These are phyloP conservation scores for Diarsia rubi DNA, from an alignment of 2,888 invertebrate genomes.

Conservation along the genomic window DNA sequence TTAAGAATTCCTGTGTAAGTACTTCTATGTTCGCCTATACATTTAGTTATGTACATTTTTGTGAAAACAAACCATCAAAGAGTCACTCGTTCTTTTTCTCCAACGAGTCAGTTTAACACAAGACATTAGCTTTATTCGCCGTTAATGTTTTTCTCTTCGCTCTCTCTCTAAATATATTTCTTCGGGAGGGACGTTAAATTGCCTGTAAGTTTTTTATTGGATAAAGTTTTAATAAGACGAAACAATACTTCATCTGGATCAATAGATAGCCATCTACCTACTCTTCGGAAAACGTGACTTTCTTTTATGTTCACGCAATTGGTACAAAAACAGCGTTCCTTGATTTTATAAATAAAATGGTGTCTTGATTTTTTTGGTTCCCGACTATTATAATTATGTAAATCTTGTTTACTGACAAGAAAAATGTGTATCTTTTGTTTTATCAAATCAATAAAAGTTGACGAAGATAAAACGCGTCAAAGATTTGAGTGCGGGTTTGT, in stretches of 20 bases:
- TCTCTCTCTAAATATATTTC: constrained; percentile 56
- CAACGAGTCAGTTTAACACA: constrained; percentile 46
- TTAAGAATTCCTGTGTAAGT: too few species aligned
- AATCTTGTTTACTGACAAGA: too few species aligned
- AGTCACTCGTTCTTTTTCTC: constrained; percentile 11
- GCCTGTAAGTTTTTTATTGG: constrained; percentile 67
- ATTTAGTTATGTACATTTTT: not conserved
- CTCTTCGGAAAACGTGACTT: constrained; percentile 20
- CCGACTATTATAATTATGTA: too few species aligned
- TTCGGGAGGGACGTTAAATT: constrained; percentile 62
- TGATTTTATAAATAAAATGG: not conserved
- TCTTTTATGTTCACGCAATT: not conserved
- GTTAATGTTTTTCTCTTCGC: constrained; percentile 58
- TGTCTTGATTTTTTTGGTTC: not conserved
- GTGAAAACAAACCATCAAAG: constrained; percentile 4
- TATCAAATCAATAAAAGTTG: too few species aligned
- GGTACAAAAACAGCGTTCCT: not conserved
- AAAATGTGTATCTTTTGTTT: too few species aligned
- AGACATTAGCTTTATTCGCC: constrained; percentile 60
- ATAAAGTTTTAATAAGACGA: constrained; percentile 66
- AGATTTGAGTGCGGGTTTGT: too few species aligned
- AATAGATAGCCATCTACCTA: constrained; percentile 34
- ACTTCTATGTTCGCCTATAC: too few species aligned
- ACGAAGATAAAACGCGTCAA: too few species aligned
- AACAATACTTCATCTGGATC: constrained; percentile 61